Conservation (phyloP, 37 sponge, comb jelly and placozoan genomes). For the Crambe crambe region DNA sequence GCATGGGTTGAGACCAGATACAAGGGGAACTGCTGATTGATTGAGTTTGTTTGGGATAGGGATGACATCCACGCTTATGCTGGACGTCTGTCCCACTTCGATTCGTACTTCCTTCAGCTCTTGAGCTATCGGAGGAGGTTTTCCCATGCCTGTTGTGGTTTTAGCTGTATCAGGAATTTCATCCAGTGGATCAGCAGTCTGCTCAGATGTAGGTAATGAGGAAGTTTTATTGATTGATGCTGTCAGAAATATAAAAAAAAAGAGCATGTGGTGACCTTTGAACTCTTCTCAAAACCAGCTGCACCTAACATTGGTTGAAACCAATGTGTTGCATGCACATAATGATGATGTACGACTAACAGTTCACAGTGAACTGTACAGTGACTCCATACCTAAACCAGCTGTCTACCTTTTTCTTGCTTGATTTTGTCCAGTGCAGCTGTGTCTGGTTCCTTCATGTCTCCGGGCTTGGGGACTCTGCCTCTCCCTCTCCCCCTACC, state of each 20-base stretch:
- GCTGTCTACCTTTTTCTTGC: background rate
- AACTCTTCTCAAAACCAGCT: background rate
- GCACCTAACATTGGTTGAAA: too few species aligned
- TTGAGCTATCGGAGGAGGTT: background rate
- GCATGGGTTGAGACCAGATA: background rate
- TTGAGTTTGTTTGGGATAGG: background rate
- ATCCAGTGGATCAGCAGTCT: background rate
- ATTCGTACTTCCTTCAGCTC: background rate
- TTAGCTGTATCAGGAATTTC: background rate
- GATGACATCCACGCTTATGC: background rate
- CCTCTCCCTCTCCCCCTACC: background rate
- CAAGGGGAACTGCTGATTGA: conserved; percentile 6
- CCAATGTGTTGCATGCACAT: too few species aligned
- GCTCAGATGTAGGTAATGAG: background rate
- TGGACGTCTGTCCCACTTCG: background rate
- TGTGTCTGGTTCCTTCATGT: background rate
- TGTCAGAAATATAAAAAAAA: background rate
- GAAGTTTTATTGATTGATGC: background rate
- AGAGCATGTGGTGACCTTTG: background rate
- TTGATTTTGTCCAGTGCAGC: background rate
- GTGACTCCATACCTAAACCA: too few species aligned
- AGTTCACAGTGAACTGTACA: too few species aligned
- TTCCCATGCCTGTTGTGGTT: background rate
- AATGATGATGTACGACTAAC: too few species aligned
- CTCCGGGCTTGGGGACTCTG: background rate